These are phyloP conservation scores for Elymnias hypermnestra DNA, from an alignment of 1,140 invertebrate species.

Conservation along the genomic window DNA sequence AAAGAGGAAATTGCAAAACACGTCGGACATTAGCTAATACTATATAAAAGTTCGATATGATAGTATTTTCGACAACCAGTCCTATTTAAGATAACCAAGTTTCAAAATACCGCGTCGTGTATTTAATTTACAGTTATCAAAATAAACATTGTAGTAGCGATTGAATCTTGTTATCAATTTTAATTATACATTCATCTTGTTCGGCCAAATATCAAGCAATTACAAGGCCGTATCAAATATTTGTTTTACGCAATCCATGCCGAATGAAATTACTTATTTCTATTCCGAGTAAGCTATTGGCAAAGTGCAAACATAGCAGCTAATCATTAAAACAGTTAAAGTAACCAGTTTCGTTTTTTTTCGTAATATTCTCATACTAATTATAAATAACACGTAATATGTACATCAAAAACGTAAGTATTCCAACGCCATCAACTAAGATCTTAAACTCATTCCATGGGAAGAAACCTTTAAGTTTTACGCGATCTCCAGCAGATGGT, in stretches of 20 bases:
- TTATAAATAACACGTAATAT: too few relatives aligned
- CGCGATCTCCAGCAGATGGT: too few relatives aligned
- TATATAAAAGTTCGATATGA: too few relatives aligned
- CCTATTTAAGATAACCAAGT: neutral
- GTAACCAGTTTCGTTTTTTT: too few relatives aligned
- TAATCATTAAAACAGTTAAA: slow-evolving; percentile 1
- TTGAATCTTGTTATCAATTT: neutral
- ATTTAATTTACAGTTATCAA: neutral
- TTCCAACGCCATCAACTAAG: too few relatives aligned
- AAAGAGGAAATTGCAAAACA: too few relatives aligned
- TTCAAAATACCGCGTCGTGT: neutral
- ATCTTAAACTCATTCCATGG: too few relatives aligned
- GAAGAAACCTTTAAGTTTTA: too few relatives aligned
- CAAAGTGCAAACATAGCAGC: slow-evolving; percentile 12
- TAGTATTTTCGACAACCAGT: too few relatives aligned
- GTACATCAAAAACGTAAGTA: too few relatives aligned
- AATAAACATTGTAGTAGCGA: neutral
- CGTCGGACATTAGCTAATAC: too few relatives aligned
- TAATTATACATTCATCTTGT: slow-evolving; percentile 7
- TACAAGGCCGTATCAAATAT: slow-evolving; percentile 44
- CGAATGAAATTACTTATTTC: slow-evolving; percentile 34
- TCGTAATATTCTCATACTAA: too few relatives aligned
- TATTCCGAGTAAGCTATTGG: slow-evolving; percentile 27
- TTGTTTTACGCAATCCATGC: slow-evolving; percentile 43
- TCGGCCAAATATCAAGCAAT: slow-evolving; percentile 24